Percentiles rank a stretch among this genome's conserved stretches.
These are phyloP conservation scores for Eublepharis macularius DNA, from an alignment of 2,113 vertebrate species.

Conservation along the genomic window DNA sequence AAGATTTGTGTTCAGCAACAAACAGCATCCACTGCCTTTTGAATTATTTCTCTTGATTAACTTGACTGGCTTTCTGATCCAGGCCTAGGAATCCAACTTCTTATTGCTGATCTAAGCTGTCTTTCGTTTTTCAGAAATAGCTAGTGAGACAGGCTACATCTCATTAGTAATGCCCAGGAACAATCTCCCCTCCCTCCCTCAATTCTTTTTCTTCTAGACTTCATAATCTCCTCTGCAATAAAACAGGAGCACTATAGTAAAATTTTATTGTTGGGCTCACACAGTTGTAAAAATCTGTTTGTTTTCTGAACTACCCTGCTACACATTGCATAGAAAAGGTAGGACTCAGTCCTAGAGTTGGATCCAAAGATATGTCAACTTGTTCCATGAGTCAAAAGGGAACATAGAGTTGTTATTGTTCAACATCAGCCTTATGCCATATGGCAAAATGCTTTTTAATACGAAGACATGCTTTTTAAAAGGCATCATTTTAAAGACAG, in stretches of 20 bases:
- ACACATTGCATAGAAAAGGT: conserved; percentile 15
- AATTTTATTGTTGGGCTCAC: conserved; percentile 11
- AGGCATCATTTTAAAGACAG: too few species aligned
- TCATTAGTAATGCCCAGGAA: conserved; percentile 6
- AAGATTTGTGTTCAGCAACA: background rate
- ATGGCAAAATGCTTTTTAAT: background rate
- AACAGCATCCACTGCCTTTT: background rate
- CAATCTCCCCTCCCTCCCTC: background rate
- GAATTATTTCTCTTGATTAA: background rate
- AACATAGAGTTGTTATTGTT: background rate
- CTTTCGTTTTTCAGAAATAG: background rate
- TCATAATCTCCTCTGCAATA: conserved; percentile 14
- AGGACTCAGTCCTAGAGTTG: background rate
- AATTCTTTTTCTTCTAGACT: background rate
- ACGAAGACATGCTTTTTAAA: too few species aligned
- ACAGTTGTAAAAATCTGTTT: conserved; percentile 19
- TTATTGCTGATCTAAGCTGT: background rate
- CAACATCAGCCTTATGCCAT: too few species aligned
- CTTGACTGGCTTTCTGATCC: background rate
- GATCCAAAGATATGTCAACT: background rate
- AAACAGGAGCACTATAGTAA: background rate
- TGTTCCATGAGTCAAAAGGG: background rate
- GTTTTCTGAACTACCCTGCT: background rate
- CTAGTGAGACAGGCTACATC: background rate
- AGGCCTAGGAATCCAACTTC: background rate